These are phyloP conservation scores for Ceratina australensis DNA, from an alignment of 1,140 invertebrate species.

Conservation along the genomic window DNA sequence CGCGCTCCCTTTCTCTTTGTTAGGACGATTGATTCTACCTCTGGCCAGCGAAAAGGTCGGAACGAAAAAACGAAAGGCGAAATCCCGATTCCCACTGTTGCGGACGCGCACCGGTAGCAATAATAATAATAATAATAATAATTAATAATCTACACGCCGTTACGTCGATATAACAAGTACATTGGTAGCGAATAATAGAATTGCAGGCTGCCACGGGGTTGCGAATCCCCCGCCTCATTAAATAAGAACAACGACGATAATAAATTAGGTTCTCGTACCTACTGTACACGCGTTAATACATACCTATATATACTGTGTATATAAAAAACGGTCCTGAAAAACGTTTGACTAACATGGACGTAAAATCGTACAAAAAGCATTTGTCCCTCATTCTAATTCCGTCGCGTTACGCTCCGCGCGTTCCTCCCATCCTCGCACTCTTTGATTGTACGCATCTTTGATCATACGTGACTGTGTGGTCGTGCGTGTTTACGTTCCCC, in stretches of 20 bases:
- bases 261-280: slow-evolving; percentile 57
- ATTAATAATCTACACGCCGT: slow-evolving; percentile 10
- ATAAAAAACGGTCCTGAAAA: slow-evolving; percentile 62
- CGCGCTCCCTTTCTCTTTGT: too few species aligned
- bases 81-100: not conserved
- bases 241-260: slow-evolving; percentile 57
- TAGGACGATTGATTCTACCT: too few species aligned
- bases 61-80: slow-evolving; percentile 16
- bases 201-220: slow-evolving; percentile 14
- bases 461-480: slow-evolving; percentile 52
- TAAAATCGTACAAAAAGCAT: slow-evolving; percentile 71
- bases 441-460: slow-evolving; percentile 71
- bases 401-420: slow-evolving; percentile 6
- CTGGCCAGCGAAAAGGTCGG: not conserved
- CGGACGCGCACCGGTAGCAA: not conserved
- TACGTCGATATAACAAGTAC: slow-evolving; percentile 45
- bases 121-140: slow-evolving; percentile 25
- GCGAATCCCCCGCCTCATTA: slow-evolving; percentile 12
- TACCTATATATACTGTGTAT: slow-evolving; percentile 50
- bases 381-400: slow-evolving; percentile 48
- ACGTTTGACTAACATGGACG: slow-evolving; percentile 71
- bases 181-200: slow-evolving; percentile 24
- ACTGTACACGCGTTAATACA: slow-evolving; percentile 53
- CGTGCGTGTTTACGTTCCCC: slow-evolving; percentile 43
- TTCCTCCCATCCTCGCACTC: slow-evolving; percentile 37